Conservation (phyloP, 2,888 invertebrate genomes). For the Eristalinus sepulchralis region DNA sequence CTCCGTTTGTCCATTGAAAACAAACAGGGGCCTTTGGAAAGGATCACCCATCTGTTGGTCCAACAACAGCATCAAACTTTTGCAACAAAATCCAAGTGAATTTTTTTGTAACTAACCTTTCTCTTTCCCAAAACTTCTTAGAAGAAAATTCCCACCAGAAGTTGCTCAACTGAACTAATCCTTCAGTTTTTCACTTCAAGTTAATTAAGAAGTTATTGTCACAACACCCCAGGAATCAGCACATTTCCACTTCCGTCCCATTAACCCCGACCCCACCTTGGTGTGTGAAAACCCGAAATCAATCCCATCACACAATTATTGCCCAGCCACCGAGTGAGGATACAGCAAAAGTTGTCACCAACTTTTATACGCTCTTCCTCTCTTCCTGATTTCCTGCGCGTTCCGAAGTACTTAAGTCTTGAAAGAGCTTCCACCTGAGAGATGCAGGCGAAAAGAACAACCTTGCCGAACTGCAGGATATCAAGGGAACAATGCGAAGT, state of each 20-base stretch:
- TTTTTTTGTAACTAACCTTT: too few relatives aligned
- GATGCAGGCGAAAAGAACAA: constrained; percentile 7
- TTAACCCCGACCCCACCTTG: background rate
- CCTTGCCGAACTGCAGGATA: constrained; percentile 22
- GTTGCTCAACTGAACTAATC: background rate
- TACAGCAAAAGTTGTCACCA: constrained; percentile 43
- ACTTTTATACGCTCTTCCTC: constrained; percentile 32
- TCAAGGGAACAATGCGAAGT: constrained; percentile 60
- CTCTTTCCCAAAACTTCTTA: too few relatives aligned
- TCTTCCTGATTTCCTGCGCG: constrained; percentile 15
- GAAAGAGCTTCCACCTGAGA: constrained; percentile 33
- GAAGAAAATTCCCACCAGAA: too few relatives aligned
- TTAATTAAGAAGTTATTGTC: constrained; percentile 43
- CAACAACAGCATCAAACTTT: too few relatives aligned
- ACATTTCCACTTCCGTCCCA: background rate
- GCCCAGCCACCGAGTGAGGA: background rate
- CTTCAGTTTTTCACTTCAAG: background rate
- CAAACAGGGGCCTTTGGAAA: too few relatives aligned
- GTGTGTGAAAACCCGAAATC: constrained; percentile 29
- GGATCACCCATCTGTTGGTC: too few relatives aligned
- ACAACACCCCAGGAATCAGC: background rate
- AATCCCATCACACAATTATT: constrained; percentile 26
- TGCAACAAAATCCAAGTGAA: too few relatives aligned
- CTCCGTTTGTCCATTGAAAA: too few relatives aligned
- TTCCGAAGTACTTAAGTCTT: constrained; percentile 62